These are phyloP conservation scores for Leucosticte australis DNA, from an alignment of 2,113 vertebrate genomes.

Conservation along the genomic window DNA sequence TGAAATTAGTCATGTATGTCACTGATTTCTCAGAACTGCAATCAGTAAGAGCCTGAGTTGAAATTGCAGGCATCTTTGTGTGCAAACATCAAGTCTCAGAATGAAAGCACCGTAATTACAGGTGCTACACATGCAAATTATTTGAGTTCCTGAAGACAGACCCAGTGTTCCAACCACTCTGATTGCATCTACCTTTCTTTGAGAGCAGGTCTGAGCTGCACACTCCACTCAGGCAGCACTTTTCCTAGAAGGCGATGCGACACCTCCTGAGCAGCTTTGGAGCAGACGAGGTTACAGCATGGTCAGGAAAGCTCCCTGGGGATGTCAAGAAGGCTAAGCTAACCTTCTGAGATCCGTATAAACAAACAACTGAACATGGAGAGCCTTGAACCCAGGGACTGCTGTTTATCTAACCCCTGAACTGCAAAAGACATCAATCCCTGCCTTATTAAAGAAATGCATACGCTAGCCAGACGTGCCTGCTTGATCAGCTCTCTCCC, in stretches of 20 bases:
- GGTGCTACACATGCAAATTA: accelerated
- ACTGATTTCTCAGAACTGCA: neutral
- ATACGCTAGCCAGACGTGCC: conserved; percentile 31
- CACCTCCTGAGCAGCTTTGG: conserved; percentile 16
- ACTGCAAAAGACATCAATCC: conserved; percentile 71
- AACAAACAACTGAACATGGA: conserved; percentile 73
- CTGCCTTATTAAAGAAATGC: conserved; percentile 73
- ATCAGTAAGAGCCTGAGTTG: neutral
- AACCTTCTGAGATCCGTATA: conserved; percentile 71
- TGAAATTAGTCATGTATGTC: neutral
- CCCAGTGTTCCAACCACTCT: neutral
- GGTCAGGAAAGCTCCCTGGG: conserved; percentile 64
- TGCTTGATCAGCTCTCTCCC: conserved; percentile 50
- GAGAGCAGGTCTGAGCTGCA: neutral
- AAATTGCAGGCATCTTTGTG: accelerated
- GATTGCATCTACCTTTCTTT: neutral
- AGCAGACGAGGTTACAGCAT: conserved; percentile 52
- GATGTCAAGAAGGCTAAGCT: conserved; percentile 49
- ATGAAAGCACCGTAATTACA: neutral
- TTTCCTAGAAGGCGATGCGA: neutral
- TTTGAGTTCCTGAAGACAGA: neutral
- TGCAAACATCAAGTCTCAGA: neutral
- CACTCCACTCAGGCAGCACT: neutral
- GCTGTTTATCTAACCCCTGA: conserved; percentile 77
- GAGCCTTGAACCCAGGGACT: conserved; percentile 71